phyloP scores from a whole-genome alignment of 2,888 invertebrate species.

The Adelphocoris suturalis region DNA sequence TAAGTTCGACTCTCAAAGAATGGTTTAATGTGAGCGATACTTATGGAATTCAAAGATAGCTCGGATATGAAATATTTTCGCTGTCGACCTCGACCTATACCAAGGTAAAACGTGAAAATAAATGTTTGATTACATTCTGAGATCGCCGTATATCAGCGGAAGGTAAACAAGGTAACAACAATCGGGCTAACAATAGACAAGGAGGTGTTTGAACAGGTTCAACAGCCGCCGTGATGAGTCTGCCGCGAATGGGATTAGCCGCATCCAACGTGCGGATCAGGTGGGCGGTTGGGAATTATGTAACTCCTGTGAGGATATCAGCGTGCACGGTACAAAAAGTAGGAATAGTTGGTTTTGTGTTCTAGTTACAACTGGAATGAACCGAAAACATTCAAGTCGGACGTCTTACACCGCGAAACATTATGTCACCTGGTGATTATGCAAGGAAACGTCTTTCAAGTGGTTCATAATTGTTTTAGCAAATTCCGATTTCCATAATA shows the following conservation, averaged over 20 bases:
- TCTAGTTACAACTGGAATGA: neutral
- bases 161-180: slow-evolving; percentile 19
- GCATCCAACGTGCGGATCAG: neutral
- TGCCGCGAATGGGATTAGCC: neutral
- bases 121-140: neutral
- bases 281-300: neutral
- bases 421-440: too few relatives aligned
- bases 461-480: too few relatives aligned
- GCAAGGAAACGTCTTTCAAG: too few relatives aligned
- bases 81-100: neutral
- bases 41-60: too few relatives aligned
- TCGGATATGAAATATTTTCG: neutral
- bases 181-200: slow-evolving; percentile 7
- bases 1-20: too few relatives aligned
- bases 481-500: too few relatives aligned
- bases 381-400: neutral
- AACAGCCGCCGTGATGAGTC: neutral
- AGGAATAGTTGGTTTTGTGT: neutral
- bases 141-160: slow-evolving; percentile 4
- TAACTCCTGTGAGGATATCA: neutral
- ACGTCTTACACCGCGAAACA: too few relatives aligned
- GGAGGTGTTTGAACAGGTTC: slow-evolving; percentile 25
- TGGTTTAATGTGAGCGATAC: too few relatives aligned
- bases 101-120: neutral
- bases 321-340: neutral